Conservation (phyloP, 2,888 invertebrate species). For the Clostera curtula region DNA sequence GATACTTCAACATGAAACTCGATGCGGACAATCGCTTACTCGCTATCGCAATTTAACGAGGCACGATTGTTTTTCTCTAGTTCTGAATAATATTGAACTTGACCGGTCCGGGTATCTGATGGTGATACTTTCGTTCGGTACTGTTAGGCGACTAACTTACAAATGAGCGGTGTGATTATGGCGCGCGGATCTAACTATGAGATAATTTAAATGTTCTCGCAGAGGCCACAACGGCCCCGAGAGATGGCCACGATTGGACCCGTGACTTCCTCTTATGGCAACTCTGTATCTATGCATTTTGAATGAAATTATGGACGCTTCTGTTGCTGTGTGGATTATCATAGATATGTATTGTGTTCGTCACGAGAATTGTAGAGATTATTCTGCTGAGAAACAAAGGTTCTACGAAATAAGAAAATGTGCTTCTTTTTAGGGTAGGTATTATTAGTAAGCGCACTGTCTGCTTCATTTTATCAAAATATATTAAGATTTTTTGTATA, state of each 20-base stretch:
- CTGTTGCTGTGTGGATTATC: constrained; percentile 16
- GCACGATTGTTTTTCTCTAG: constrained; percentile 72
- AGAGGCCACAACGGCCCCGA: constrained; percentile 40
- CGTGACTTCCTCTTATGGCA: constrained; percentile 63
- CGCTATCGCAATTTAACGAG: constrained; percentile 69
- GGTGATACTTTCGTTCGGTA: constrained; percentile 65
- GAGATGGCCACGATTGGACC: constrained; percentile 60
- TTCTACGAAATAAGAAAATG: no score
- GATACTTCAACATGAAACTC: constrained; percentile 38
- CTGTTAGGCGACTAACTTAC: constrained; percentile 65
- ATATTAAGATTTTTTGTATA: no score
- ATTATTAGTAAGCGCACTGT: no score
- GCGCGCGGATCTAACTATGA: constrained; percentile 62
- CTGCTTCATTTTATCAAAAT: no score
- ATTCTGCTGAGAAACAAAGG: no score
- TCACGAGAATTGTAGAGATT: constrained; percentile 12
- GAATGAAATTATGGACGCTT: constrained; percentile 54
- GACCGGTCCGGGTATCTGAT: constrained; percentile 63
- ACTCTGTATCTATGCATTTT: constrained; percentile 53
- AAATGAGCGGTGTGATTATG: constrained; percentile 72
- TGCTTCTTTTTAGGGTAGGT: no score
- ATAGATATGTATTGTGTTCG: constrained; percentile 2
- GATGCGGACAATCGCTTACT: constrained; percentile 55
- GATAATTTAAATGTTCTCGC: constrained; percentile 73
- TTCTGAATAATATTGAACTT: constrained; percentile 72